phyloP scores from a whole-genome alignment of 2,113 vertebrate species.

The Anseranas semipalmata region DNA sequence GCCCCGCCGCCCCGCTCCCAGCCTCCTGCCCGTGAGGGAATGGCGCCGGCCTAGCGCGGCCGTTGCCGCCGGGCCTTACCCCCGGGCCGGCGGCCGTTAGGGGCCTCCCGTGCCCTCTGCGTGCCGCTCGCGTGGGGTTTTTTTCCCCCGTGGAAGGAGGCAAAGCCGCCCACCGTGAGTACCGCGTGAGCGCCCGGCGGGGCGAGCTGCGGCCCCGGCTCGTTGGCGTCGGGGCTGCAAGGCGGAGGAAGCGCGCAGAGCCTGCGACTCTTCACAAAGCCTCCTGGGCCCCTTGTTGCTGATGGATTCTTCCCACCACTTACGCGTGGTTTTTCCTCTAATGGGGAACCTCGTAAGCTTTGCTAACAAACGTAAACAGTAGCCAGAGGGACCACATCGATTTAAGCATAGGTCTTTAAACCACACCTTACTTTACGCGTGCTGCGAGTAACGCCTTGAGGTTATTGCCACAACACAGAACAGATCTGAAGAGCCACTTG shows the following conservation, averaged over 20 bases:
- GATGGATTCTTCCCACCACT: no score
- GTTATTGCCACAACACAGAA: accelerated
- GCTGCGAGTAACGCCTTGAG: accelerated
- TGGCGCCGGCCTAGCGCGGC: background rate
- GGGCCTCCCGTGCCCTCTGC: background rate
- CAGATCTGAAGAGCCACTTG: background rate
- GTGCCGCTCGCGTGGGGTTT: no score
- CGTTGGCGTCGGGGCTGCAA: no score
- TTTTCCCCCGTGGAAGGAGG: no score
- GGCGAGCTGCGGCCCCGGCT: no score
- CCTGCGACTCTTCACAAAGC: no score
- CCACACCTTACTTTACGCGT: background rate
- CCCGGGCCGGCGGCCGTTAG: background rate
- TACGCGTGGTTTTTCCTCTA: no score
- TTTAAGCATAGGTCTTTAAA: background rate
- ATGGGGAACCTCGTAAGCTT: accelerated
- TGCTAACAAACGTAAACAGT: accelerated
- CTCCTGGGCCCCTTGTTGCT: no score
- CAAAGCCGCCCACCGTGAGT: background rate
- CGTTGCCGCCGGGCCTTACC: no score
- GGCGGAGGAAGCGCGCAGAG: no score
- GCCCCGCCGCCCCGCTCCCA: no score
- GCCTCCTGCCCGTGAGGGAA: background rate
- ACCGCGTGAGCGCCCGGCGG: background rate
- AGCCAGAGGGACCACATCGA: background rate